Base-by-base conservation (phyloP, 2,797 vertebrate genomes). In the Leptodactylus fallax region DNA sequence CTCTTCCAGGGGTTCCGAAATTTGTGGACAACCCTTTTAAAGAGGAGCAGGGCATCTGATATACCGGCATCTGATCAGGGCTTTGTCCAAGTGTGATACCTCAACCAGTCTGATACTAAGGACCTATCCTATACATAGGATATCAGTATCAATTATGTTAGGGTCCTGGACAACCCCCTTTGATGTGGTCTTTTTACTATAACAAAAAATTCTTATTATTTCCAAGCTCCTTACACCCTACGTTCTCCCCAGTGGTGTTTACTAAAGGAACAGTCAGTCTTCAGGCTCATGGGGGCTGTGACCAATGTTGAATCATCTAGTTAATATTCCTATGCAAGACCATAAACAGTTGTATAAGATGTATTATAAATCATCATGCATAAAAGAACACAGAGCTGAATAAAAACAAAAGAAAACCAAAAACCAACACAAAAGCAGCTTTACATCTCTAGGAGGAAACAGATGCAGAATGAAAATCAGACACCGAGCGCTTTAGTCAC, bases 371-470 rank as follows among this genome's bases (percentile, higher is more conserved):
- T 83, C 63, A 71, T 53, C 49, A 55, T 55, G 63, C 47, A 55
- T 56, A 83, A 63, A 84, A 84, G 69, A 84, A 84, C 36, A 72
- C 17, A 56, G 67, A 74, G 19, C 16, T 84, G 27, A 5, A 21
- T 16, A 49, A 63, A 74, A 61, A 60, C 82, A 84, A 84, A 60
- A 60, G 69, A 74, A 82, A 76, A 60, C 69, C 21, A 76, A 76
- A 67, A 61, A 45, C 36, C 27, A n/a, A 77, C 21, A 36, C 83
- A 47, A 49, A 61, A 25, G 69, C 51, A 36, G 65, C 81, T n/a
- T 76, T 27, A 69, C 60, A 82, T 63, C 23, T 2, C 81, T 27
- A 67, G 63, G 63, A 84, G 69, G 55, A 84, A 76, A 60, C 69
- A 47, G 56, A 61, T 74, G 69, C 69, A 25, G 82, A 84, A 58